Percentiles rank a stretch among this genome's conserved stretches.
Evolutionary conservation across 2,888 invertebrate species (phyloP).

Genomic region (Iselma pallidipennis): DNA sequence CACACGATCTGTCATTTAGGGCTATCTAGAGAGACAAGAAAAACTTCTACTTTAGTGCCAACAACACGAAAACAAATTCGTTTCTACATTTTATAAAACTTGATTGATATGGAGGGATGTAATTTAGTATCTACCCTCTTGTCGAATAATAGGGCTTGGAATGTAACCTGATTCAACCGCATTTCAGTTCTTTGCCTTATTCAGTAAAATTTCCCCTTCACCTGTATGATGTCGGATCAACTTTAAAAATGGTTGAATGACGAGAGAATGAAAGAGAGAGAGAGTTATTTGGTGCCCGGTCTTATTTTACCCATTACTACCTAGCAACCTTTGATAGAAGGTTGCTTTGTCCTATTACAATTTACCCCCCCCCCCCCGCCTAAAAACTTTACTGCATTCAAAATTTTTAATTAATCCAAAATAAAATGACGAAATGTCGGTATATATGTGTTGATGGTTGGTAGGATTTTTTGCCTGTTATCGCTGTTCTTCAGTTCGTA

Average conservation of each 20-base stretch:
- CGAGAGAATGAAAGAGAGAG: slow-evolving; percentile 5
- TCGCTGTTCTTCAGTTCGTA: slow-evolving; percentile 16
- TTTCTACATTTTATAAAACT: slow-evolving; percentile 1
- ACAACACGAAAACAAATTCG: slow-evolving; percentile 2
- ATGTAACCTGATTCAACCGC: slow-evolving; percentile 26
- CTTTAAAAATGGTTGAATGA: slow-evolving; percentile 33
- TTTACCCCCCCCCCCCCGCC: not conserved
- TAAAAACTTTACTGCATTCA: slow-evolving; percentile 10
- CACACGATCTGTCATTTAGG: not conserved
- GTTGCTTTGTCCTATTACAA: slow-evolving; percentile 31
- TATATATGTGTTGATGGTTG: slow-evolving; percentile 4
- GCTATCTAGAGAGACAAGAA: not conserved
- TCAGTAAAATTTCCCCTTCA: slow-evolving; percentile 14
- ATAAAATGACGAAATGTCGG: slow-evolving; percentile 5
- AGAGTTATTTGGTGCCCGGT: not conserved
- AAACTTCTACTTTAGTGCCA: not conserved
- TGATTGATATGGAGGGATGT: slow-evolving; percentile 3
- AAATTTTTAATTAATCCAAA: slow-evolving; percentile 22
- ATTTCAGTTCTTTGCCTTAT: slow-evolving; percentile 17
- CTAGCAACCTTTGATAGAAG: slow-evolving; percentile 42
- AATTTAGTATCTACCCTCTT: not conserved
- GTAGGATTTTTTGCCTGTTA: slow-evolving; percentile 16
- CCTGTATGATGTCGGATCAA: slow-evolving; percentile 30
- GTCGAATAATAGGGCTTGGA: not conserved
- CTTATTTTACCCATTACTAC: slow-evolving; percentile 27